Base-by-base conservation (phyloP, 2,113 vertebrate genomes). In the Colossoma macropomum region DNA sequence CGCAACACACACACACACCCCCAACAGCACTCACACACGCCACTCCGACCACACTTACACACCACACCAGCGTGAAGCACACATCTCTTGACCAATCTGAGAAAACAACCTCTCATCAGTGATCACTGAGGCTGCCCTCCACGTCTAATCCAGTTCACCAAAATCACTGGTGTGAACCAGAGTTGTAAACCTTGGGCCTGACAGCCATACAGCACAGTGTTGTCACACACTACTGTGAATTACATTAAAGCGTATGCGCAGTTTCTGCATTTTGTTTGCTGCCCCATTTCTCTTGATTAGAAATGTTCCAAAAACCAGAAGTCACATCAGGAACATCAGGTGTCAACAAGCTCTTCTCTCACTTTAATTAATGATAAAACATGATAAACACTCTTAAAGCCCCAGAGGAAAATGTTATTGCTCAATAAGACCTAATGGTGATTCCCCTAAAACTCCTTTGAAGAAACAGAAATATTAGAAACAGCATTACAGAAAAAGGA, bases 51-150 rank as follows among this genome's bases (percentile, higher is more conserved):
- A 80, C 83, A 83, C 48, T 80, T 78, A 87, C 82, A 87, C 69
- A 87, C 85, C 85, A 81, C 79, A 87, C 79, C 76, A 80, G 62
- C 76, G 79, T 77, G 45, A 81, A 65, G 32, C 75, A 86, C 81
- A 83, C 76, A 80, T 66, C 77, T 74, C 73, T 83, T 84, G 85
- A 84, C 85, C 77, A 41, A 77, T 54, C 48, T 38, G 59, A 77
- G 68, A 81, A 77, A 84, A 56, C 74, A 81, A 63, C 82, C 79
- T 84, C 28, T 74, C 68, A 84, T 78, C 50, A 38, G 25, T 25
- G 13, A 75, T 75, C 73, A 50, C 65, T 19, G 62, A 65, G 65
- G 74, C 65, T 83, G 65, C 72, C 27, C 74, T 77, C 59, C 59
- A 77, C 52, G 30, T 66, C 56, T 68, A 84, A 84, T 83, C 63